Evolutionary conservation across 1,140 invertebrate species (phyloP), one percentile per base, ranked within the genome.

Genomic region (Bilobella aurantiaca): DNA sequence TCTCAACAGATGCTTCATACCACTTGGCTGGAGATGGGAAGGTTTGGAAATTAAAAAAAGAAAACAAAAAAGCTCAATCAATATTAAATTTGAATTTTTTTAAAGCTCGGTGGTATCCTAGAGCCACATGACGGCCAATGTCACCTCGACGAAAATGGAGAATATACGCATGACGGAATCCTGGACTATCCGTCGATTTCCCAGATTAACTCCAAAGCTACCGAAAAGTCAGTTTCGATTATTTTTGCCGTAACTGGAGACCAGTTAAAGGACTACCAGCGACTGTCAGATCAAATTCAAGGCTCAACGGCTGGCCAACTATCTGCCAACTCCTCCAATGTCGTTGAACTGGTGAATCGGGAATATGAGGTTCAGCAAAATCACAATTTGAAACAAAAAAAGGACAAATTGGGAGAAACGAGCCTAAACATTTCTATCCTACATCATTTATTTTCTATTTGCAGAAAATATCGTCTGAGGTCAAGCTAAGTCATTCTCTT

Each of bases 131-230:
- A 88, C 76, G 85, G 85, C 8, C 34, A 75, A 12, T 89, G 87
- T 74, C 86, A 89, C 76, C 75, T 88, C 70, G 79, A 82, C 71
- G 62, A 65, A 12, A 64, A 77, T 3, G 81, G 81, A 2, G 70
- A 72, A 31, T 88, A 88, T 75, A 85, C 83, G 37, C 79, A 85
- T 73, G 85, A 82, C 42, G 78, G 77, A 8, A 73, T 78, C 0
- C 90, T 95, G 79, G 96, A 99, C 78, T 99, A 99, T 80, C 96
- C 96, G 1, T 98, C 94, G 58, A 90, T 99, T 62, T 95, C 93
- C 49, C 92, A 98, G 75, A 89, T 87, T 37, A 91, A 91, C 77
- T 81, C 85, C 3, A 93, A 93, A 80, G 90, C 96, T 27, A 92
- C 91, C 74, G 86, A 98, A 75, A 90, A 96, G 75, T 87, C 92